These are phyloP conservation scores for Lepisosteus osseus DNA, from an alignment of 2,113 vertebrate species.

Conservation along the genomic window DNA sequence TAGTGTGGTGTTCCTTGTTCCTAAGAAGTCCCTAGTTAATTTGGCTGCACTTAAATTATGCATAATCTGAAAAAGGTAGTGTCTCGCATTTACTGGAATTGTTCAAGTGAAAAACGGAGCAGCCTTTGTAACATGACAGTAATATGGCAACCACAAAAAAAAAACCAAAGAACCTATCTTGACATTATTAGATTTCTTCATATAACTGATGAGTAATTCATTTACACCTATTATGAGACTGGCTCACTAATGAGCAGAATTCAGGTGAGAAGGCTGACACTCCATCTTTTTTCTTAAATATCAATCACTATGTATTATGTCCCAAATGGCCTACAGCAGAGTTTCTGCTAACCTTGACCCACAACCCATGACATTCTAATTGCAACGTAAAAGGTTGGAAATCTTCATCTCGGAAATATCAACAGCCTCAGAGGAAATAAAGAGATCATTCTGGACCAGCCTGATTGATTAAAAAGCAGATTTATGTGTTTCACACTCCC, in stretches of 20 bases:
- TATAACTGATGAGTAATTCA: slow-evolving; percentile 59
- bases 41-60: too few relatives aligned
- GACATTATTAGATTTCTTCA: slow-evolving; percentile 58
- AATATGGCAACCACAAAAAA: too few relatives aligned
- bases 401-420: not conserved
- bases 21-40: too few relatives aligned
- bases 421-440: not conserved
- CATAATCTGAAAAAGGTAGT: too few relatives aligned
- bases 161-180: slow-evolving; percentile 33
- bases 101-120: too few relatives aligned
- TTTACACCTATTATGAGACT: slow-evolving; percentile 63
- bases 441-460: not conserved
- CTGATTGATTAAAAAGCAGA: not conserved
- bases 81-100: too few relatives aligned
- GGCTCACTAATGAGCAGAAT: slow-evolving; percentile 58
- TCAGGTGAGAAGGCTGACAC: slow-evolving; percentile 38
- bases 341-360: not conserved
- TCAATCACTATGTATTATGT: slow-evolving; percentile 27
- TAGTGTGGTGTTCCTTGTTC: too few relatives aligned
- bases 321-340: not conserved
- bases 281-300: slow-evolving; percentile 38
- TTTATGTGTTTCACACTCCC: not conserved
- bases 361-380: not conserved
- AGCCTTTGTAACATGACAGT: too few relatives aligned
- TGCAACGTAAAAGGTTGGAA: not conserved